phyloP scores from a whole-genome alignment of 2,113 vertebrate species.

The Chaetorhynchus papuensis region DNA sequence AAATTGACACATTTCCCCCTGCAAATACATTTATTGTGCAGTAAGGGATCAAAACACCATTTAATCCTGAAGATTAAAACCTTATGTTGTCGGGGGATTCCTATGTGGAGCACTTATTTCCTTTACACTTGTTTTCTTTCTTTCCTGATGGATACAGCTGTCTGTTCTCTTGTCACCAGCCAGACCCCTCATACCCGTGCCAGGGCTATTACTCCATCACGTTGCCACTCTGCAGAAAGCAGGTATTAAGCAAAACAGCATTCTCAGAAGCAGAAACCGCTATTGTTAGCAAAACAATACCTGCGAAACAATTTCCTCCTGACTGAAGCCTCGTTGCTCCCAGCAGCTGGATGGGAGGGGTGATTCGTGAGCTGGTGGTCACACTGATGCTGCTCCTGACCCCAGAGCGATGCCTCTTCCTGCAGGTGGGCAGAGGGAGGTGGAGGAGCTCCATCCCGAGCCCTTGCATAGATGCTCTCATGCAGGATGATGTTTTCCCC shows the following conservation, averaged over 20 bases:
- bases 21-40: conserved; percentile 41
- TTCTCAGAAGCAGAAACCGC: conserved; percentile 58
- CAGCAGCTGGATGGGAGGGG: not conserved
- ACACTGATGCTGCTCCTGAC: not conserved
- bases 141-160: conserved; percentile 56
- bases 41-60: conserved; percentile 55
- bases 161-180: conserved; percentile 42
- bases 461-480: fast-evolving
- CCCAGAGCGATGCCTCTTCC: not conserved
- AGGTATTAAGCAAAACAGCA: conserved; percentile 67
- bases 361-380: conserved; percentile 3
- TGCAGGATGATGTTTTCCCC: not conserved
- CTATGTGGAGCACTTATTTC: conserved; percentile 47
- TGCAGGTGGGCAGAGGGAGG: not conserved
- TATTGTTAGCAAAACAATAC: conserved; percentile 73
- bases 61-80: conserved; percentile 59
- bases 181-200: conserved; percentile 44
- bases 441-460: not conserved
- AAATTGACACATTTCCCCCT: conserved; percentile 16
- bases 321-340: conserved; percentile 15
- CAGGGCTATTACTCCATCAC: conserved; percentile 64
- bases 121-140: conserved; percentile 37
- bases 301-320: conserved; percentile 57
- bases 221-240: conserved; percentile 57
- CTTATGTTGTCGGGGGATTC: conserved; percentile 31